Conservation (phyloP, 2,888 invertebrate genomes). For the Sisyra terminalis region DNA sequence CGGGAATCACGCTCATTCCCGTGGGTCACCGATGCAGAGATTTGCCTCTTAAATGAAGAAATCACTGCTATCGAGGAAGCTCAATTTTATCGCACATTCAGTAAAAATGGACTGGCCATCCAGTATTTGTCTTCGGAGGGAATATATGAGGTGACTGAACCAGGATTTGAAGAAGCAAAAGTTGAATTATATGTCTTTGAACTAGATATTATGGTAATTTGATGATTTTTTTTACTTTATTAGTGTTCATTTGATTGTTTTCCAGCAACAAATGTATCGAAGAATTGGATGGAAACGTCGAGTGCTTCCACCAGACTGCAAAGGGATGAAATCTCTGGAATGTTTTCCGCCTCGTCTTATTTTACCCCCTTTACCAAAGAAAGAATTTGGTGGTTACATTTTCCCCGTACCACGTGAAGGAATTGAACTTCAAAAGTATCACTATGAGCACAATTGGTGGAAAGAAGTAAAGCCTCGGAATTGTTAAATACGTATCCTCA, state of each 20-base stretch:
- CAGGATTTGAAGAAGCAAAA: conserved; percentile 16
- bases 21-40: conserved; percentile 33
- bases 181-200: conserved; percentile 33
- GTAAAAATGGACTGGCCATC: conserved; percentile 26
- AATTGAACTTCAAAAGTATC: conserved; percentile 39
- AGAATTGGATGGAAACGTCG: conserved; percentile 35
- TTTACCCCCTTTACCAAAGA: conserved; percentile 28
- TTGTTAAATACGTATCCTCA: conserved; percentile 17
- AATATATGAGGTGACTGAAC: conserved; percentile 26
- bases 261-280: conserved; percentile 28
- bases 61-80: conserved; percentile 27
- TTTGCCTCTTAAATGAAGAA: conserved; percentile 32
- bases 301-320: conserved; percentile 33
- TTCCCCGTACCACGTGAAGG: conserved; percentile 36
- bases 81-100: conserved; percentile 29
- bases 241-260: no score
- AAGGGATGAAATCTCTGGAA: conserved; percentile 28
- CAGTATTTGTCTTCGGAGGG: conserved; percentile 32
- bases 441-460: conserved; percentile 40
- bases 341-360: conserved; percentile 34
- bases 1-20: conserved; percentile 31
- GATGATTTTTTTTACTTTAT: neutral
- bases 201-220: conserved; percentile 26
- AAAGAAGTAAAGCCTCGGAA: conserved; percentile 28
- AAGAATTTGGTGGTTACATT: conserved; percentile 27